These are phyloP conservation scores for Nycticorax nycticorax DNA, from an alignment of 2,113 vertebrate species.

Conservation along the genomic window DNA sequence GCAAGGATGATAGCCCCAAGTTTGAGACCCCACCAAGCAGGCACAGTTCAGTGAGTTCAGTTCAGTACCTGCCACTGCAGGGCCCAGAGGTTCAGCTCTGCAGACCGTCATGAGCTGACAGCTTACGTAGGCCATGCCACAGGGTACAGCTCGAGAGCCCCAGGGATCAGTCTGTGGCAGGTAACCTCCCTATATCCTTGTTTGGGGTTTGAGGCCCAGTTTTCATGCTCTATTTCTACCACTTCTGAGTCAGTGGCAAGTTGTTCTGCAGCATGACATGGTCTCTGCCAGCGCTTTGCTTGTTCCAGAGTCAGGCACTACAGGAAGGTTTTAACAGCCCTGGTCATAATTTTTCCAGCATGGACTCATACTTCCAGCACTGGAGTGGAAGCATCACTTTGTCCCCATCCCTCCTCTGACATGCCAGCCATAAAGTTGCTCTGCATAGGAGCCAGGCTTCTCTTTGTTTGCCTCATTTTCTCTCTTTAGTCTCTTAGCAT, in stretches of 20 bases:
- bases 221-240: constrained; percentile 7
- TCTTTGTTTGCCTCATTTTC: neutral
- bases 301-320: neutral
- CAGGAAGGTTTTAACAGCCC: neutral
- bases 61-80: neutral
- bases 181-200: rapidly evolving
- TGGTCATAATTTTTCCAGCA: neutral
- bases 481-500: neutral
- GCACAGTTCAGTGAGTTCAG: neutral
- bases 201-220: neutral
- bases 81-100: neutral
- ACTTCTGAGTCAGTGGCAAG: neutral
- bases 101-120: neutral
- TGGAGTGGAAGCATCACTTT: neutral
- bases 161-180: neutral
- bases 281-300: neutral
- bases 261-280: neutral
- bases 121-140: neutral
- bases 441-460: neutral
- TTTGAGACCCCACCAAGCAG: neutral
- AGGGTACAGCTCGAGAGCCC: neutral
- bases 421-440: neutral
- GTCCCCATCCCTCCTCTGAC: neutral
- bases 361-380: neutral
- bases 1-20: neutral